Evolutionary conservation across 2,113 vertebrate species (phyloP).

Genomic region (Myodes glareolus): DNA sequence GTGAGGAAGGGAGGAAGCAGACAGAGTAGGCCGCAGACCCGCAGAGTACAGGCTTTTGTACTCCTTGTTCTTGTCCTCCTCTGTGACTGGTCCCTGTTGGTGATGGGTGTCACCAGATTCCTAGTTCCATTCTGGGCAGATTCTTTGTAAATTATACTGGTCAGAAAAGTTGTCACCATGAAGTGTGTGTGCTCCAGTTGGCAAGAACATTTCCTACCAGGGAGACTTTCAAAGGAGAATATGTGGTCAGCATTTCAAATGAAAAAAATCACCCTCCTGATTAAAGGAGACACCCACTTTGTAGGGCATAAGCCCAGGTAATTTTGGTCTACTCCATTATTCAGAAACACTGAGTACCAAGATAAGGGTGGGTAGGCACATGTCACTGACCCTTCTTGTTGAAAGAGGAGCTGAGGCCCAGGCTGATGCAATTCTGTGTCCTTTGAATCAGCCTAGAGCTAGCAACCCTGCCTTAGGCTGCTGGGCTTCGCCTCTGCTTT

Average conservation of each 20-base stretch:
- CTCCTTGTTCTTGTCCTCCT: background rate
- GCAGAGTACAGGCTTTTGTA: background rate
- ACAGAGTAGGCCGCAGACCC: background rate
- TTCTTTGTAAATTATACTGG: background rate
- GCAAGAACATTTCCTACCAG: background rate
- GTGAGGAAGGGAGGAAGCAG: background rate
- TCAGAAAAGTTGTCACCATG: background rate
- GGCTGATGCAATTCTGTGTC: background rate
- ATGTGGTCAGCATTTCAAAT: background rate
- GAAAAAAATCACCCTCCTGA: background rate
- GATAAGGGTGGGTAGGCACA: background rate
- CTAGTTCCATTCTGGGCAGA: background rate
- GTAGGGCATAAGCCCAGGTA: background rate
- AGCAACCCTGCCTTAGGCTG: background rate
- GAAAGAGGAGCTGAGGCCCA: background rate
- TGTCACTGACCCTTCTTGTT: background rate
- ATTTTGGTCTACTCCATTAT: background rate
- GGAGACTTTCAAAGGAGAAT: background rate
- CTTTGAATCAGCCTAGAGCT: background rate
- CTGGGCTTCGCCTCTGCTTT: background rate
- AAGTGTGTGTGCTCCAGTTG: background rate
- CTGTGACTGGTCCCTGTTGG: background rate
- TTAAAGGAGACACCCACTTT: background rate
- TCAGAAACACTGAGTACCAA: background rate
- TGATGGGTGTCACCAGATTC: background rate